Base-by-base conservation (phyloP, 2,888 invertebrate species). In the Xanthorhoe spadicearia region DNA sequence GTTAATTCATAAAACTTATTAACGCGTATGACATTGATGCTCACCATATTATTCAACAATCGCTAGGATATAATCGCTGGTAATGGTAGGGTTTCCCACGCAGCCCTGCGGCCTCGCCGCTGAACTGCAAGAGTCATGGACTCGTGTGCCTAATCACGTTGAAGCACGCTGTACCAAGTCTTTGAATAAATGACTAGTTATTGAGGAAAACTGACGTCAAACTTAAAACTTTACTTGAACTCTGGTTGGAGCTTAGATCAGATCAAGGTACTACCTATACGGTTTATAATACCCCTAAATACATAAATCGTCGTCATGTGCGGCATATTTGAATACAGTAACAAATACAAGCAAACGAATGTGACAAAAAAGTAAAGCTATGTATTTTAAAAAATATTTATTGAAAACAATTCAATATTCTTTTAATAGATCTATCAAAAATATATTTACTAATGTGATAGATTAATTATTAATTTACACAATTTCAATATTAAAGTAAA, bases 101-200 rank as follows among this genome's bases (percentile, higher is more conserved):
- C 83, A 79, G 77, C 73, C 81, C 79, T 81, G 74, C 69, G 86
- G 84, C 90, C 90, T 90, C 88, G 89, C 76, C 66, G 77, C 70
- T 83, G 85, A 86, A 88, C 88, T 87, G 82, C 79, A 83, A 83
- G 71, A 77, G 81, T 83, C 83, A 83, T 77, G 82, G 81, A 79
- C 74, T 79, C 55, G 64, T 60, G 60, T 68, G 64, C 52, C 61
- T 68, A 68, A 68, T 64, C 64, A 68, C 57, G 53, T 56, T 61
- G 64, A 61, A 43, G 38, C 68, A 67, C 63, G 67, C 60, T 59
- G 63, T 58, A 55, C 54, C 13, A 35, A 49, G 62, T 59, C 15
- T 43, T 62, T 58, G 61, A 58, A 58, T 66, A 53, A 51, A 38
- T 57, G 18, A 65, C 60, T 61, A 65, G 46, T 15, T 61, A 61